Conservation (phyloP, 2,888 invertebrate genomes). For the Mythimna pallens region DNA sequence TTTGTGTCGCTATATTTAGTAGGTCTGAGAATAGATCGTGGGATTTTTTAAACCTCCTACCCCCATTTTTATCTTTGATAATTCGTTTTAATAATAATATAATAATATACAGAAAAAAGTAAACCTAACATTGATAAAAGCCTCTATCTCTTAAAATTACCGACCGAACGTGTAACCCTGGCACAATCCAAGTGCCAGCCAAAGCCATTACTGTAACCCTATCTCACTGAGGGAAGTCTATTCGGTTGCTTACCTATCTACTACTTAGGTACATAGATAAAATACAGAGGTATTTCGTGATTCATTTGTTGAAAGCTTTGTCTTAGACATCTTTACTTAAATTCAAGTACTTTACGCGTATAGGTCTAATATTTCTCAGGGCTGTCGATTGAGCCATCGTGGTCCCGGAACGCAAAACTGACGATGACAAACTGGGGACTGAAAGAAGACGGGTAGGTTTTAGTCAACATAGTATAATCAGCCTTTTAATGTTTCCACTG, state of each 20-base stretch:
- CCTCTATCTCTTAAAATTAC: conserved; percentile 32
- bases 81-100: not conserved
- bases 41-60: too few relatives aligned
- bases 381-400: too few relatives aligned
- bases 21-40: too few relatives aligned
- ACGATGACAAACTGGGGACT: too few relatives aligned
- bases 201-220: conserved; percentile 60
- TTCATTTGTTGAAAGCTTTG: conserved; percentile 45
- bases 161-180: conserved; percentile 46
- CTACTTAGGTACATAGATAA: conserved; percentile 28
- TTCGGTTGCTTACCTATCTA: conserved; percentile 41
- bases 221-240: conserved; percentile 41
- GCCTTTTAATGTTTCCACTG: too few relatives aligned
- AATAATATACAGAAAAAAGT: not conserved
- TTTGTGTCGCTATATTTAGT: too few relatives aligned
- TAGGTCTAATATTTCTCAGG: not conserved
- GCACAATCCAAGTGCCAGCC: conserved; percentile 34
- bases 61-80: too few relatives aligned
- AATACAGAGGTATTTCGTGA: conserved; percentile 57
- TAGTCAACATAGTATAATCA: too few relatives aligned
- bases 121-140: conserved; percentile 9
- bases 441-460: too few relatives aligned
- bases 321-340: conserved; percentile 35
- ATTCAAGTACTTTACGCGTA: conserved; percentile 11
- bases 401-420: too few relatives aligned